Base-by-base conservation (phyloP, 2,888 invertebrate genomes). In the Drosophila prostipennis region DNA sequence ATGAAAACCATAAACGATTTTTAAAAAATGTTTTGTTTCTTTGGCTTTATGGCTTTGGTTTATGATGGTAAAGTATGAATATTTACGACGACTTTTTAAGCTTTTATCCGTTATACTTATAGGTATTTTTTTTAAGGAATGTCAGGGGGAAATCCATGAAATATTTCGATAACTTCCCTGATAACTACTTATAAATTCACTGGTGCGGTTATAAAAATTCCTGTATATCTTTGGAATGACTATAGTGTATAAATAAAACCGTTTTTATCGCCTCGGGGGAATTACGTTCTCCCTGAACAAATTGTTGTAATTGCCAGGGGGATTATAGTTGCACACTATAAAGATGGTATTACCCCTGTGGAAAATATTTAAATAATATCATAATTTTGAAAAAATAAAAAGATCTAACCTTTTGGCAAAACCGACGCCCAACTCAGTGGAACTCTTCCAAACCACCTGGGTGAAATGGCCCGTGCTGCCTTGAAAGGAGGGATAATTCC, bases 391-490 rank as follows among this genome's bases (percentile, higher is more conserved):
- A n/a, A n/a, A n/a, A n/a, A 23, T 7, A 7, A 7, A 11, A 11
- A 16, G 3, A 11, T 2, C 78, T 77, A 68, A 91, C 91, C 79
- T 77, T 16, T 45, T 94, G 0, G 96, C 95, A 84, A 95, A 93
- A 5, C 96, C 97, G 0, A 97, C 95, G 0, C 97, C 97, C 11
- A 97, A 88, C 84, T 96, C 94, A 55, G 93, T 94, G 63, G 94
- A 95, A 49, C 94, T 94, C 78, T 95, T 95, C 97, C 97, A 97
- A 26, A 97, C 93, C 2, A 97, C 94, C 92, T 97, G 97, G 0
- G 96, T 95, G 88, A 97, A 97, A 90, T 97, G 97, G n/a, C 97
- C 97, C 74, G 96, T 94, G 70, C 93, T 93, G 68, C 93, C 93
- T 7, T 93, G 93, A 2, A 96, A 96, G 68, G 95, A 95, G 0